A percentile compares a stretch with the other conserved stretches of the same genome.
phyloP scores from a whole-genome alignment of 2,797 vertebrate species.

The Saxicola maurus region DNA sequence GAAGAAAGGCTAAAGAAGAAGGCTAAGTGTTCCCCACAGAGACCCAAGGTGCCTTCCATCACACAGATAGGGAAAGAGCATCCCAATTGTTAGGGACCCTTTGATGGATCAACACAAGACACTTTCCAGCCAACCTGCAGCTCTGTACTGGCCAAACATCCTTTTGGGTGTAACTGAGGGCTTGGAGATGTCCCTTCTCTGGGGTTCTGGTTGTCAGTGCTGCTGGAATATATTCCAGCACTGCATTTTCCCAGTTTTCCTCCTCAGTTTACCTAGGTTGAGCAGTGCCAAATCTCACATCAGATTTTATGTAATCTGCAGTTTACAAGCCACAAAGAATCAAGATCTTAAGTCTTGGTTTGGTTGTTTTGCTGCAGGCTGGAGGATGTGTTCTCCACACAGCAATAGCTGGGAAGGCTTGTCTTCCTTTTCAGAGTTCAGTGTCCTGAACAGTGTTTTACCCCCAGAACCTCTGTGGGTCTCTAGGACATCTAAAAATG shows the following conservation, averaged over 20 bases:
- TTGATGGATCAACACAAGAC: neutral
- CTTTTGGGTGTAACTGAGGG: fast-evolving
- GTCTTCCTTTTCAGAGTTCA: neutral
- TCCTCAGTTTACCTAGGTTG: neutral
- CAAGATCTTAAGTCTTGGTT: neutral
- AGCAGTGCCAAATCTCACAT: neutral
- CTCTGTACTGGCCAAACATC: neutral
- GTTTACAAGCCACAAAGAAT: neutral
- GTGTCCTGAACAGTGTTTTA: neutral
- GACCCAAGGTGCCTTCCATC: neutral
- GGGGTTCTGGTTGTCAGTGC: fast-evolving
- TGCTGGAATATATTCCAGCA: neutral
- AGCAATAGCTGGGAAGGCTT: neutral
- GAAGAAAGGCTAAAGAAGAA: neutral
- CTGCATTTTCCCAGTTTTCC: neutral
- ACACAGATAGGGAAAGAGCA: neutral
- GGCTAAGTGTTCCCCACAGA: neutral
- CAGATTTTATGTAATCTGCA: neutral
- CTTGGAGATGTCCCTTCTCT: neutral
- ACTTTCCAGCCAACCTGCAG: neutral
- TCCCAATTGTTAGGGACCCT: neutral
- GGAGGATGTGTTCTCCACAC: neutral
- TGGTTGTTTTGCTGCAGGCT: neutral
- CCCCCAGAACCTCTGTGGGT: neutral
- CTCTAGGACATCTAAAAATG: neutral